Percentiles rank a stretch among this genome's conserved stretches.
Evolutionary conservation across 2,113 vertebrate genomes (phyloP).

Genomic region (Sylvietta virens): DNA sequence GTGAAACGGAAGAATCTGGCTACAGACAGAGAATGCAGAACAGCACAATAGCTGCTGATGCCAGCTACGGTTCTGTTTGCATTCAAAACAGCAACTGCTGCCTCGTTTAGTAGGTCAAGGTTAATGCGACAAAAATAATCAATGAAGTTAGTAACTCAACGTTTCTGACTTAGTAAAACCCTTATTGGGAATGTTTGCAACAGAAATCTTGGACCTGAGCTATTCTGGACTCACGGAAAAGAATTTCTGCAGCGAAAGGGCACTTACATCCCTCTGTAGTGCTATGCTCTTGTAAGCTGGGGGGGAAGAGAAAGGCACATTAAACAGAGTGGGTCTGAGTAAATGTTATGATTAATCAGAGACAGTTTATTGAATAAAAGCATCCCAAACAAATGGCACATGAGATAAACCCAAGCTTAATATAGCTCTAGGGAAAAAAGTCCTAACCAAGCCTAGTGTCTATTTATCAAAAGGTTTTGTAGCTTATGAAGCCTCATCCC

Average conservation of each 20-base stretch:
- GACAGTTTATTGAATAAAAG: constrained; percentile 19
- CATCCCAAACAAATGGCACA: constrained; percentile 10
- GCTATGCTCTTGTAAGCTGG: background rate
- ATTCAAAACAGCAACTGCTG: background rate
- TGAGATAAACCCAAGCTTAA: constrained; percentile 15
- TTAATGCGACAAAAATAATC: constrained; percentile 47
- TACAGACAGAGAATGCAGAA: background rate
- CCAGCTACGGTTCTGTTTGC: background rate
- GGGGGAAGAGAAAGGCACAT: background rate
- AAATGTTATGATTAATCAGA: constrained; percentile 14
- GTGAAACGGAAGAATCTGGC: background rate
- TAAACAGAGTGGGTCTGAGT: background rate
- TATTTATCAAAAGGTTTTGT: background rate
- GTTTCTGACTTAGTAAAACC: background rate
- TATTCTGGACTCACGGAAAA: background rate
- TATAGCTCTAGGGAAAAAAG: background rate
- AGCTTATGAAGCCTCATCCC: background rate
- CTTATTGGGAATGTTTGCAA: background rate
- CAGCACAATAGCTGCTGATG: background rate
- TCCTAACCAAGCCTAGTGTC: background rate
- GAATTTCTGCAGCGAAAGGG: background rate
- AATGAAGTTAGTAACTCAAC: background rate
- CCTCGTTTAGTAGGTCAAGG: constrained; percentile 31
- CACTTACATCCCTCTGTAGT: background rate
- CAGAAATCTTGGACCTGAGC: background rate